Base-by-base conservation (phyloP, 2,888 invertebrate species). In the Dione vanillae region DNA sequence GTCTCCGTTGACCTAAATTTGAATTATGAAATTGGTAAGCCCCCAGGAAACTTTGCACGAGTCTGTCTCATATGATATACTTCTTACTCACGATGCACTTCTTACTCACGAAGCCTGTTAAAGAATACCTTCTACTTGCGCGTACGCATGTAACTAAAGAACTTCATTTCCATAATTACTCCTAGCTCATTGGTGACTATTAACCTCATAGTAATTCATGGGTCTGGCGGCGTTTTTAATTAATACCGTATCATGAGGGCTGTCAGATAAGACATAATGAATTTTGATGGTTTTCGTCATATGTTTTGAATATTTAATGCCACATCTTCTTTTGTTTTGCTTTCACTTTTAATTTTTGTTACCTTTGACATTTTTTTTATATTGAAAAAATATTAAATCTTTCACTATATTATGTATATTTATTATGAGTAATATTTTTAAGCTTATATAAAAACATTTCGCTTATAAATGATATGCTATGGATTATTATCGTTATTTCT, bases 121-220 rank as follows among this genome's bases (percentile, higher is more conserved):
- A 27, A 27, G 2, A 27, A 27, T 27, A n/a, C 43, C 61, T n/a
- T 14, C 65, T 12, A 54, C 65, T 37, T 79, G 86, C 85, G 85
- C 84, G 75, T 79, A 85, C 87, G 85, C 88, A 84, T 78, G 80
- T 79, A 83, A 81, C 75, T 85, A 84, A 78, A 80, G 79, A 83
- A 82, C 75, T 85, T 89, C 90, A 92, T 93, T 92, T 92, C 91
- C 92, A 92, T 93, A 92, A 93, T 92, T 89, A 92, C 91, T 90
- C 88, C 82, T 85, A 88, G 90, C 92, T 89, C 92, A 93, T 92
- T 92, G 92, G 91, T 90, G 90, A 92, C 92, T 92, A 90, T 92
- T 91, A 92, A 91, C 88, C 90, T 92, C 87, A 88, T 88, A 88
- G 88, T 92, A 91, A 91, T 89, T 89, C 91, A 87, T 89, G 89